Conservation (phyloP, 2,797 vertebrate species). For the Hyperoplus immaculatus region DNA sequence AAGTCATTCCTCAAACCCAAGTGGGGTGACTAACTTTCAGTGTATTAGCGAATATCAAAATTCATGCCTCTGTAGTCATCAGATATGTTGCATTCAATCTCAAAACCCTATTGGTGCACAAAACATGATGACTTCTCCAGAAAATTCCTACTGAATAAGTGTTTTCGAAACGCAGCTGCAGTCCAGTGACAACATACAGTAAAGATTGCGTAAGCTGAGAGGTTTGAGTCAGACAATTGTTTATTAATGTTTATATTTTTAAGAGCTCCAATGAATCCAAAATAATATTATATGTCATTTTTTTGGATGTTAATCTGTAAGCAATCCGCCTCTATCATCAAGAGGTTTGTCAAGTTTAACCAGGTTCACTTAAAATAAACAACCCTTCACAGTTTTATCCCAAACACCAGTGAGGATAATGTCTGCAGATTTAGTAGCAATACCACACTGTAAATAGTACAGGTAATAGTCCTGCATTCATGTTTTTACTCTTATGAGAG, state of each 20-base stretch:
- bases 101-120: neutral
- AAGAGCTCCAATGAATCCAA: conserved; percentile 13
- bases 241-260: conserved; percentile 27
- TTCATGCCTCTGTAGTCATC: neutral
- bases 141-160: conserved; percentile 29
- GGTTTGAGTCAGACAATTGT: conserved; percentile 7
- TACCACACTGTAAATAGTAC: neutral
- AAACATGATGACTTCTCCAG: conserved; percentile 17
- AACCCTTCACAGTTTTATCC: neutral
- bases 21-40: neutral
- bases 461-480: neutral
- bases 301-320: conserved; percentile 31
- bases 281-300: conserved; percentile 24
- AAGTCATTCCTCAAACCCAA: neutral
- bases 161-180: conserved; percentile 33
- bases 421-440: neutral
- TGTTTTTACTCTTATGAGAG: neutral
- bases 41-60: neutral
- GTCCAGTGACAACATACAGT: conserved; percentile 12
- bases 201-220: conserved; percentile 36
- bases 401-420: conserved; percentile 4
- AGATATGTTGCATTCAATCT: neutral
- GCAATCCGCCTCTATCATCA: conserved; percentile 24
- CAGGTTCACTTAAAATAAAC: conserved; percentile 48
- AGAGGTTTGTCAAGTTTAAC: conserved; percentile 43